These are phyloP conservation scores for Cephus spinipes DNA, from an alignment of 2,888 invertebrate genomes.

Conservation along the genomic window DNA sequence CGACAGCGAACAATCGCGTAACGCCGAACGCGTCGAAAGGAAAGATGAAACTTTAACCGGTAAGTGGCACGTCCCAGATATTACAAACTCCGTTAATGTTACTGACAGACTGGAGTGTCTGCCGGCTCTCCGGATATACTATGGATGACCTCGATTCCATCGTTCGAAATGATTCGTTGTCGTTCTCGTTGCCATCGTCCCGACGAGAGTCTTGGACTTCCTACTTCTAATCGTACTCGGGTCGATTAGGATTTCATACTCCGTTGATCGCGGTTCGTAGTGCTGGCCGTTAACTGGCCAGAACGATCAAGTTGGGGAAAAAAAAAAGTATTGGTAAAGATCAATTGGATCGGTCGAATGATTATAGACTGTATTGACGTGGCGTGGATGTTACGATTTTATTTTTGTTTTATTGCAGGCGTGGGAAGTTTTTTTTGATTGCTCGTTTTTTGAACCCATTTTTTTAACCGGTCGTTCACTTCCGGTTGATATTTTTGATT, in stretches of 20 bases:
- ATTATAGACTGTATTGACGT: background rate
- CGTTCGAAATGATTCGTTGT: slow-evolving; percentile 20
- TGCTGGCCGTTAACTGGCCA: background rate
- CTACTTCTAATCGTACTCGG: background rate
- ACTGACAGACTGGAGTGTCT: background rate
- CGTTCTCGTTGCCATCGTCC: slow-evolving; percentile 3
- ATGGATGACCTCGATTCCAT: slow-evolving; percentile 40
- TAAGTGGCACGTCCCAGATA: slow-evolving; percentile 58
- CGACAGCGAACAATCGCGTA: slow-evolving; percentile 53
- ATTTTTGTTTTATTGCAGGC: background rate
- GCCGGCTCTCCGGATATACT: slow-evolving; percentile 16
- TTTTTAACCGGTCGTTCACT: background rate
- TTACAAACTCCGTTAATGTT: slow-evolving; percentile 23
- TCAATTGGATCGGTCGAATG: background rate
- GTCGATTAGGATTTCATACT: background rate
- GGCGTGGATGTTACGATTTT: background rate
- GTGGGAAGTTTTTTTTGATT: background rate
- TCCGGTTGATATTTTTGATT: background rate
- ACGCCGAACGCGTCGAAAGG: slow-evolving; percentile 45
- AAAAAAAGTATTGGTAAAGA: background rate
- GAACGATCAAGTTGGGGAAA: background rate
- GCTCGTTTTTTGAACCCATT: background rate
- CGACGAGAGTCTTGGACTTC: background rate
- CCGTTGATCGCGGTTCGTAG: background rate
- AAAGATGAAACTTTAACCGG: slow-evolving; percentile 64